Evolutionary conservation across 1,140 invertebrate genomes (phyloP).

Genomic region (Procambarus virginalis): DNA sequence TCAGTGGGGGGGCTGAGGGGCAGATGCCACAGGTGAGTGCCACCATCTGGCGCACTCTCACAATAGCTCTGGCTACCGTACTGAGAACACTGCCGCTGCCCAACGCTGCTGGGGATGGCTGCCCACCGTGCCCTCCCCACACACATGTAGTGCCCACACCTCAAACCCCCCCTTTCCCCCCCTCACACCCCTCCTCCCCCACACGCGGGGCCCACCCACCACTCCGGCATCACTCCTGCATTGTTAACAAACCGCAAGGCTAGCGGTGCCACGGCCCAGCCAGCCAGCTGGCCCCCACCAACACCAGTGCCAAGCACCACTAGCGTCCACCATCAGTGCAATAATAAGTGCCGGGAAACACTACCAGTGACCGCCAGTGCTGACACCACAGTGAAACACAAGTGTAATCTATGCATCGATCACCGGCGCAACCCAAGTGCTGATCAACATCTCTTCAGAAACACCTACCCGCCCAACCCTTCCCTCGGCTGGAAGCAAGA

Average conservation of each 20-base stretch:
- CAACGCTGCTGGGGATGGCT: not conserved
- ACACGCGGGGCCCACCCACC: not conserved
- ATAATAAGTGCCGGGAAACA: not conserved
- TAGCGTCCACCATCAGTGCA: no score
- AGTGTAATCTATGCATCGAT: not conserved
- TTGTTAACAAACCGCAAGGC: not conserved
- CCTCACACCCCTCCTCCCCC: not conserved
- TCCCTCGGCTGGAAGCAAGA: not conserved
- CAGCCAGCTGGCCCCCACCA: not conserved
- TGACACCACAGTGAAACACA: not conserved
- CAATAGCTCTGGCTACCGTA: not conserved
- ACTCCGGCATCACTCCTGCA: not conserved
- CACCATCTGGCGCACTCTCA: not conserved
- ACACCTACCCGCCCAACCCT: not conserved
- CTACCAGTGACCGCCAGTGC: not conserved
- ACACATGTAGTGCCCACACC: not conserved
- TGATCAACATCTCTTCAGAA: not conserved
- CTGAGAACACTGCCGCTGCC: not conserved
- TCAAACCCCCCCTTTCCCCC: not conserved
- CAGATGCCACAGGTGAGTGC: not conserved
- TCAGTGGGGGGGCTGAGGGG: not conserved
- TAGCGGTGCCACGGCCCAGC: not conserved
- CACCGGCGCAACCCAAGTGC: not conserved
- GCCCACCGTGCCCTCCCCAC: not conserved
- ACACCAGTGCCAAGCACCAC: not conserved